Percentiles rank a stretch among this genome's conserved stretches.
Conservation (phyloP, 2,888 invertebrate genomes). For the Drosophila mimetica region DNA sequence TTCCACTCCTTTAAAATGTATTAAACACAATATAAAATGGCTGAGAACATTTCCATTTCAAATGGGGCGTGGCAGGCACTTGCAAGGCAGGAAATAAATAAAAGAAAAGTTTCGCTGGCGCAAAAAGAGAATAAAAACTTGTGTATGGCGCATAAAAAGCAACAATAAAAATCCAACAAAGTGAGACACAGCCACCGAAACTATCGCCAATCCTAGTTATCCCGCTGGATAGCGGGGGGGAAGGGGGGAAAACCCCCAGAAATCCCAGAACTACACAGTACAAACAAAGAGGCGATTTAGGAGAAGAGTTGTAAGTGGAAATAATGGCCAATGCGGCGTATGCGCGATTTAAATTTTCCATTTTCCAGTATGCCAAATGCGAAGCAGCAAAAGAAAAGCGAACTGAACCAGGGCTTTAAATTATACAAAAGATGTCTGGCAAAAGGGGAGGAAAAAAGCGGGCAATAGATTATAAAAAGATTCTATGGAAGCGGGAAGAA, state of each 20-base stretch:
- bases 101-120: slow-evolving; percentile 17
- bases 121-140: slow-evolving; percentile 30
- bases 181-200: slow-evolving; percentile 36
- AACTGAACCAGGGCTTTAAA: slow-evolving; percentile 15
- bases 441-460: background rate
- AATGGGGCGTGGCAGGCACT: slow-evolving; percentile 35
- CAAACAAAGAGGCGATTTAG: slow-evolving; percentile 24
- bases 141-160: slow-evolving; percentile 37
- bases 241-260: no score
- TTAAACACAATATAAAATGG: slow-evolving; percentile 39
- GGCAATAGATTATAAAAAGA: slow-evolving; percentile 19
- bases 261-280: slow-evolving; percentile 11
- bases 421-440: slow-evolving; percentile 20
- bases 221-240: background rate
- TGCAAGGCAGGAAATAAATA: slow-evolving; percentile 30
- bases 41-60: slow-evolving; percentile 25
- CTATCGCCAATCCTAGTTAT: slow-evolving; percentile 31
- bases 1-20: slow-evolving; percentile 27
- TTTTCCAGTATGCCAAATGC: slow-evolving; percentile 3
- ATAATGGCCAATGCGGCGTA: slow-evolving; percentile 41
- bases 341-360: slow-evolving; percentile 34
- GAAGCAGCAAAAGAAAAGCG: background rate
- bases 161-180: slow-evolving; percentile 39
- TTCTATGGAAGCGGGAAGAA: background rate
- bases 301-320: slow-evolving; percentile 35